Base-by-base conservation (phyloP, 2,797 vertebrate genomes). In the Siniperca undulata region DNA sequence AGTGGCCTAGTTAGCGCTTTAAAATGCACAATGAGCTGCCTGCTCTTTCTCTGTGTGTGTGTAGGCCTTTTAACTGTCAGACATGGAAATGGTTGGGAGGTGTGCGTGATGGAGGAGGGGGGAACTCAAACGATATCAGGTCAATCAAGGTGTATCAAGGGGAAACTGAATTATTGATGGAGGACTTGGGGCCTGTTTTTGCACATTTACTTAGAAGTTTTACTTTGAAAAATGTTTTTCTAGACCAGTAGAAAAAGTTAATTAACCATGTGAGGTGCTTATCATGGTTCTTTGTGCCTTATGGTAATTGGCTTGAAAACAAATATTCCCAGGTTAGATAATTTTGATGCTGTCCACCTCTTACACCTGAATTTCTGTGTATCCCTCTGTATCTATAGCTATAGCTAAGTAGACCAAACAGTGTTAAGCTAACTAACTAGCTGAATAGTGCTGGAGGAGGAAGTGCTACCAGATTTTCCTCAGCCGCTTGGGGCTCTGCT, bases 1-100 rank as follows among this genome's bases (percentile, higher is more conserved):
- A 95, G 93, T 94, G 94, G 94, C 94, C 95, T 95, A 94, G 94
- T 96, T 96, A 96, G 93, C 93, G 89, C 92, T 94, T 94, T 94
- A 93, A 93, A 92, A 93, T 90, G 84, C 92, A 95, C 94, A 95
- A 95, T 93, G 93, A 94, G 92, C 90, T 89, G 91, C 90, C 91
- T 93, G 91, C 93, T 92, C 90, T 93, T 88, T 94, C 92, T 91
- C 85, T 86, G 38, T 90, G 74, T 90, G 90, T 93, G 90, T 93
- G 92, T 68, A 92, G 88, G 94, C 92, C 93, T 94, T 95, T 95
- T 94, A 93, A 93, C 94, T 92, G 92, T 94, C 91, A 91, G 86
- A 90, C 66, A 20, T 86, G 81, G 85, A 88, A 89, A 81, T 69
- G 70, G 83, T 80, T 78, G 78, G 82, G 91, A 89, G 88, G 84